Conservation (phyloP, 2,797 vertebrate genomes). For the Galagoides demidoff region DNA sequence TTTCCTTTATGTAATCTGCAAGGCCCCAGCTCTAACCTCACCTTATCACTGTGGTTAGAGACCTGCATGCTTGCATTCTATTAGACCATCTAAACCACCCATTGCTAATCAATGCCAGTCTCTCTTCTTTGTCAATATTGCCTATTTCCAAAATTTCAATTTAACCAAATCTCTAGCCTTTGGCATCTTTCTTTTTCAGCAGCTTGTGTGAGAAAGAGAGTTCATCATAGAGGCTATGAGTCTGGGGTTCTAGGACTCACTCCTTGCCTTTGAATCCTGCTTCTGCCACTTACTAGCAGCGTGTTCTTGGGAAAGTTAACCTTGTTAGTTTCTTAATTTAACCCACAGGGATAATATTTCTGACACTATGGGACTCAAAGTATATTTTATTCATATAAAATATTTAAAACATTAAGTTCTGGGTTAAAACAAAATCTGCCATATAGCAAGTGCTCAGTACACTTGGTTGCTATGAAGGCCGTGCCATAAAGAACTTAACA, state of each 20-base stretch:
- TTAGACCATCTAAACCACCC: not conserved
- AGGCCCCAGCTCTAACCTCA: not conserved
- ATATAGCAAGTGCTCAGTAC: not conserved
- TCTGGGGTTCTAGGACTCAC: not conserved
- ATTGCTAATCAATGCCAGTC: rapidly evolving
- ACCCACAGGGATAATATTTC: not conserved
- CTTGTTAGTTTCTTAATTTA: not conserved
- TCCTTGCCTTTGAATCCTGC: not conserved
- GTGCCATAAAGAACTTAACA: not conserved
- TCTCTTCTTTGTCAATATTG: not conserved
- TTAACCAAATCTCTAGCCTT: not conserved
- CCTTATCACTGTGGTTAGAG: not conserved
- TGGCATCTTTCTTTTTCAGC: not conserved
- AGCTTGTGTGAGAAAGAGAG: not conserved
- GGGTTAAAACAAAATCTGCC: not conserved
- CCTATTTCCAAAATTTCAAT: not conserved
- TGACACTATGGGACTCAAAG: not conserved
- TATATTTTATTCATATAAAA: not conserved
- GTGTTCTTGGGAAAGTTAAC: not conserved
- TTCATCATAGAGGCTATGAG: not conserved
- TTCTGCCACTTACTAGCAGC: not conserved
- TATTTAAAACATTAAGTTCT: not conserved
- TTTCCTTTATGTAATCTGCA: not conserved
- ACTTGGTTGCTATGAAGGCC: not conserved
- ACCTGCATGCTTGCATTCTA: not conserved